Percentiles rank a stretch among this genome's conserved stretches.
phyloP scores from a whole-genome alignment of 2,888 invertebrate genomes.

The Eupsilia transversa region DNA sequence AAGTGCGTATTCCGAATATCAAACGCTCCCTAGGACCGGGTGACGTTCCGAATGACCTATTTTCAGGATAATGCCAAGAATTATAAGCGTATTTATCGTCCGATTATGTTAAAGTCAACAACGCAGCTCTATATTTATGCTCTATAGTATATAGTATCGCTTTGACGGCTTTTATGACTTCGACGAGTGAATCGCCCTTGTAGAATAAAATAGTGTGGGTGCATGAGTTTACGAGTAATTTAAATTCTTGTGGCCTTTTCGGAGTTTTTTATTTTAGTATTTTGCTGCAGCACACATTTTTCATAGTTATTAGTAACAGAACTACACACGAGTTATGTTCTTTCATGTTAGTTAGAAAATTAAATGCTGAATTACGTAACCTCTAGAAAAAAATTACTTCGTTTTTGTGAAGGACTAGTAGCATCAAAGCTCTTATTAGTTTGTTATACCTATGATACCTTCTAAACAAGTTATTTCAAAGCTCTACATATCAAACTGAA shows the following conservation, averaged over 20 bases:
- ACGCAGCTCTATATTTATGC: constrained; percentile 43
- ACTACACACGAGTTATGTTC: background rate
- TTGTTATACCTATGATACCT: background rate
- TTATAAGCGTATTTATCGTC: constrained; percentile 67
- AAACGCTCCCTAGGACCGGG: constrained; percentile 43
- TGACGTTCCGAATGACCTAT: constrained; percentile 66
- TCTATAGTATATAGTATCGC: constrained; percentile 49
- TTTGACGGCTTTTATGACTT: constrained; percentile 43
- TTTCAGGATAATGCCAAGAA: constrained; percentile 65
- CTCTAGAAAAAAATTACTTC: background rate
- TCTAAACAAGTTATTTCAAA: constrained; percentile 9
- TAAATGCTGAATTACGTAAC: background rate
- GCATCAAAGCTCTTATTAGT: background rate
- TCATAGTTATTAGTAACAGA: background rate
- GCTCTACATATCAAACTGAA: constrained; percentile 26
- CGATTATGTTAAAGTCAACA: constrained; percentile 66
- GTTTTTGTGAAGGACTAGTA: background rate
- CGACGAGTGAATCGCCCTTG: constrained; percentile 38
- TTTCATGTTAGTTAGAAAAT: background rate
- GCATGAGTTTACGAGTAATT: constrained; percentile 45
- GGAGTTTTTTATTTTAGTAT: constrained; percentile 28
- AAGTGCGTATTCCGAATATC: constrained; percentile 64
- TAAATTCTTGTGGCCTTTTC: constrained; percentile 44
- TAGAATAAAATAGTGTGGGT: constrained; percentile 43
- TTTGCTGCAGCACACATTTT: constrained; percentile 15